Evolutionary conservation across 2,113 vertebrate species (phyloP).

Genomic region (Petaurus breviceps): DNA sequence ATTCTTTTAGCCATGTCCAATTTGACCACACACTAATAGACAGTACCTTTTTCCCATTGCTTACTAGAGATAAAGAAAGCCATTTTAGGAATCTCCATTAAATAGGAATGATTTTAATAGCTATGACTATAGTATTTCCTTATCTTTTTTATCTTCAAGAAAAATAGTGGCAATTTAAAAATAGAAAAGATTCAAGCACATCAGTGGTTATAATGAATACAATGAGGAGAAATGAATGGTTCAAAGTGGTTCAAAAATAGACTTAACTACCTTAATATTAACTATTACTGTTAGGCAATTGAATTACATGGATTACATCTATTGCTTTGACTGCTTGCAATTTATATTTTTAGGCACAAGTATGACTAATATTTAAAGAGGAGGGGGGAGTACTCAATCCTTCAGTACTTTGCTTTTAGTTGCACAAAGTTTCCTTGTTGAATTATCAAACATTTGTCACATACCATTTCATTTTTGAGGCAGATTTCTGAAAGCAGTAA

Average conservation of each 20-base stretch:
- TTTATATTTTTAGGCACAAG: neutral
- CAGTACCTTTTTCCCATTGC: neutral
- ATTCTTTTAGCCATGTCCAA: neutral
- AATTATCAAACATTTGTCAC: conserved; percentile 40
- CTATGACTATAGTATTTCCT: neutral
- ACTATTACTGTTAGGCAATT: neutral
- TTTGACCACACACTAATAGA: neutral
- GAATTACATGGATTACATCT: neutral
- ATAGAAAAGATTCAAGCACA: neutral
- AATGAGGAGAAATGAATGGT: neutral
- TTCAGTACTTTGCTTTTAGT: neutral
- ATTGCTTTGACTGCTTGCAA: neutral
- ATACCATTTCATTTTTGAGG: neutral
- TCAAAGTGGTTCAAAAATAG: conserved; percentile 10
- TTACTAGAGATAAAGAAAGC: neutral
- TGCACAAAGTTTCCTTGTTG: neutral
- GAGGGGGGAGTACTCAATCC: neutral
- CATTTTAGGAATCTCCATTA: neutral
- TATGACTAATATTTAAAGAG: neutral
- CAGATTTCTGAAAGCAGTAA: conserved; percentile 60
- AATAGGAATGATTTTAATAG: neutral
- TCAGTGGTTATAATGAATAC: neutral
- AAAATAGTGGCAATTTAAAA: neutral
- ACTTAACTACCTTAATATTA: neutral
- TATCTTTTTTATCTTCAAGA: neutral